Conservation (phyloP, 2,888 invertebrate genomes). For the Notodonta dromedarius region DNA sequence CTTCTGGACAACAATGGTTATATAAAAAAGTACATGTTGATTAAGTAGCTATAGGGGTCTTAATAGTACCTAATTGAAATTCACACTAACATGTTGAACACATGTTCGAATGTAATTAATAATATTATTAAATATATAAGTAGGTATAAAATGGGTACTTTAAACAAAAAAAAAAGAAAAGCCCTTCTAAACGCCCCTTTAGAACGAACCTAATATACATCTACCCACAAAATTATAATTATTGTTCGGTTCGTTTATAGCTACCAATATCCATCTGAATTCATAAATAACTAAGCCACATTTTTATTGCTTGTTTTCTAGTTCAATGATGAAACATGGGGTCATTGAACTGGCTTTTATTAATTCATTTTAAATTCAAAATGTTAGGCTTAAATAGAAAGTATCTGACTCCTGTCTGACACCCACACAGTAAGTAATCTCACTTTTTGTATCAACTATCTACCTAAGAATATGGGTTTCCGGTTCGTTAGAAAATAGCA, state of each 20-base stretch:
- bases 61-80: too few relatives aligned
- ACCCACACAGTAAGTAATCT: conserved; percentile 1
- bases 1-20: too few relatives aligned
- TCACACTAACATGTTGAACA: too few relatives aligned
- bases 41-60: too few relatives aligned
- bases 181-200: too few relatives aligned
- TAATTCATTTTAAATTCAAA: conserved; percentile 22
- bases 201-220: too few relatives aligned
- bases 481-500: not conserved
- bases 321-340: conserved; percentile 17
- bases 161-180: too few relatives aligned
- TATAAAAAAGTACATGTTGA: too few relatives aligned
- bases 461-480: not conserved
- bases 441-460: not conserved
- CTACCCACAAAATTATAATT: too few relatives aligned
- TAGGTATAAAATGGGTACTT: too few relatives aligned
- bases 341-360: conserved; percentile 34
- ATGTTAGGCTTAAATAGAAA: conserved; percentile 6
- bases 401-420: conserved; percentile 3
- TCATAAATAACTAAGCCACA: not conserved
- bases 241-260: not conserved
- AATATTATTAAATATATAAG: too few relatives aligned
- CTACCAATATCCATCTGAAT: not conserved
- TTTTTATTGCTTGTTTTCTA: conserved; percentile 15
- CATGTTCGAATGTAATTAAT: too few relatives aligned